phyloP scores from a whole-genome alignment of 2,888 invertebrate genomes.

The Drosophila neotestacea region DNA sequence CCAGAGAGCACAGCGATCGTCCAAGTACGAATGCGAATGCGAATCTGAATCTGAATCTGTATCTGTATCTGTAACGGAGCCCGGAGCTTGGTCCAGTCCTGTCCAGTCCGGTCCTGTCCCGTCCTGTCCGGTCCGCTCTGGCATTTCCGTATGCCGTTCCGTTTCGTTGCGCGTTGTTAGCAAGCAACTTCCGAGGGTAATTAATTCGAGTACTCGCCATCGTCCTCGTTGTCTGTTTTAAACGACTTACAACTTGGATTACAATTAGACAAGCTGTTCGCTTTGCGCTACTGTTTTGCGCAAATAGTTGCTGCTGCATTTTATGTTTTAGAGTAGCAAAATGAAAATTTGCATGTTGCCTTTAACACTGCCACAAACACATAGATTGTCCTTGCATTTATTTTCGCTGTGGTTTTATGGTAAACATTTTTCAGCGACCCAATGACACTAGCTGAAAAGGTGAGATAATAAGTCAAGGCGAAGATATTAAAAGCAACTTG shows the following conservation, averaged over 20 bases:
- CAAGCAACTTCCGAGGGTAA: slow-evolving; percentile 83
- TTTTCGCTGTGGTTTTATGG: slow-evolving; percentile 53
- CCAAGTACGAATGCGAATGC: slow-evolving; percentile 38
- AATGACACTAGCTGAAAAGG: slow-evolving; percentile 22
- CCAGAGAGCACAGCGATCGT: slow-evolving; percentile 23
- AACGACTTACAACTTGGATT: slow-evolving; percentile 85
- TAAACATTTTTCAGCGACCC: slow-evolving; percentile 39
- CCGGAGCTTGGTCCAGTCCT: slow-evolving; percentile 8
- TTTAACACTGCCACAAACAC: slow-evolving; percentile 26
- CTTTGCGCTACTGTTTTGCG: slow-evolving; percentile 67
- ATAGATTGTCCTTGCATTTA: slow-evolving; percentile 45
- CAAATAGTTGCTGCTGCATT: slow-evolving; percentile 74
- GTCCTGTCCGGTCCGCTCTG: slow-evolving; percentile 36
- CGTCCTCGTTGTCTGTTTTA: slow-evolving; percentile 83
- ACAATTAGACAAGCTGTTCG: slow-evolving; percentile 85
- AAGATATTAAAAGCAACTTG: background rate
- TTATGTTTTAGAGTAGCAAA: slow-evolving; percentile 35
- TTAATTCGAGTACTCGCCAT: slow-evolving; percentile 83
- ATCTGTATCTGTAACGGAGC: slow-evolving; percentile 26
- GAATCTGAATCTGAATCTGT: slow-evolving; percentile 27
- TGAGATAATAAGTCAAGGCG: background rate
- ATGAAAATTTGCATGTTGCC: slow-evolving; percentile 75
- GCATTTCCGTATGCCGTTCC: slow-evolving; percentile 78
- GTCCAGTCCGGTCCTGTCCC: slow-evolving; percentile 28
- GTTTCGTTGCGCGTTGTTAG: slow-evolving; percentile 77